Evolutionary conservation across 2,888 invertebrate species (phyloP).

Genomic region (Nipponacmea schrenckii): DNA sequence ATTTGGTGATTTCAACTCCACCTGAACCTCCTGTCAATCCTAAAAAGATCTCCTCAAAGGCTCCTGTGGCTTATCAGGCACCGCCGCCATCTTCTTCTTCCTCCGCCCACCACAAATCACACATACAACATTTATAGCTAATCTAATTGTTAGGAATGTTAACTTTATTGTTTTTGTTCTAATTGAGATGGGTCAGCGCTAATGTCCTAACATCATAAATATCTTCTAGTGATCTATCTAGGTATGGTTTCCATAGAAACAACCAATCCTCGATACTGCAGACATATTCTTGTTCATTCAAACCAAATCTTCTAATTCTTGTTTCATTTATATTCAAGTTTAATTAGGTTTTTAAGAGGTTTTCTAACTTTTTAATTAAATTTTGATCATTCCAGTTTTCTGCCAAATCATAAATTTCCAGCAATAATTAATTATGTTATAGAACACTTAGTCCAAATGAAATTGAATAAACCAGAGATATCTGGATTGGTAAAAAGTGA

Average conservation of each 20-base stretch:
- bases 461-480: too few relatives aligned
- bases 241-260: neutral
- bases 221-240: too few relatives aligned
- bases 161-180: neutral
- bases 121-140: neutral
- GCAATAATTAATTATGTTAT: too few relatives aligned
- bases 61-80: conserved; percentile 16
- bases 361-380: neutral
- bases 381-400: too few relatives aligned
- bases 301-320: too few relatives aligned
- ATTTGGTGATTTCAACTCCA: conserved; percentile 44
- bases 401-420: too few relatives aligned
- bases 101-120: conserved; percentile 26
- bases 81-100: conserved; percentile 9
- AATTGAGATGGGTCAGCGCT: neutral
- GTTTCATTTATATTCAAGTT: too few relatives aligned
- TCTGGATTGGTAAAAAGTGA: too few relatives aligned
- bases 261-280: neutral
- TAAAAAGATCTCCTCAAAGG: conserved; percentile 23
- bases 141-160: neutral
- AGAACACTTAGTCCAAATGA: too few relatives aligned
- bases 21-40: conserved; percentile 18
- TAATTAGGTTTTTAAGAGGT: neutral
- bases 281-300: neutral
- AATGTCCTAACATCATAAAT: neutral